Evolutionary conservation across 2,797 vertebrate genomes (phyloP), one percentile per base, ranked within the genome.

Genomic region (Ambastaia sidthimunki): DNA sequence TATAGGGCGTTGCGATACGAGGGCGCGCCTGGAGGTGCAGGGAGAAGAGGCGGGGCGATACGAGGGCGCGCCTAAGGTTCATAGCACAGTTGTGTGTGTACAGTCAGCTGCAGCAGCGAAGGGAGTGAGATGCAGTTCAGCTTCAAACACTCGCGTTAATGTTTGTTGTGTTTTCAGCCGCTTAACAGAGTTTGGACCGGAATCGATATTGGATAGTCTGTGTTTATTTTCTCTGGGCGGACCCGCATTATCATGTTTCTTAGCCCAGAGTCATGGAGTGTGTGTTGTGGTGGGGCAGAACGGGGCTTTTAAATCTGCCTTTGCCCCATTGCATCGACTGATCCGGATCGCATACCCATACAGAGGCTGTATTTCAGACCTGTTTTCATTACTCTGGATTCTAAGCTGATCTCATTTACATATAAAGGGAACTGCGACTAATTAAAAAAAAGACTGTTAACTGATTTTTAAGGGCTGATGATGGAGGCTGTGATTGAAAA

Each of bases 401-500:
- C 19, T 18, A 37, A 37, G 34, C 28, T 11, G 62, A 5, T 37
- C 62, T 34, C 28, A 31, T 16, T 18, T 10, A 12, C 18, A 41
- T 41, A n/a, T n/a, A 65, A 37, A 41, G 28, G 34, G 19, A 62
- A 21, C 31, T 10, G 28, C 18, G 77, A 44, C 37, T 60, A 54
- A 12, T 57, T 41, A 41, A 28, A 54, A 78, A 60, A 19, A 25
- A 63, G 31, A 41, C 23, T 15, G 16, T 15, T 47, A 70, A 48
- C 23, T 60, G 31, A 31, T 54, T 74, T 66, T 44, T 57, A 23
- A 71, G 85, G 90, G 91, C 90, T 87, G 91, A 94, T 96, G 95
- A 93, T 99, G 97, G 97, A 98, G 95, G 94, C 94, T 91, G 96
- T 97, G 89, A 97, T 97, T 86, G 97, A 98, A 88, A 98, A 96